Conservation (phyloP, 2,113 vertebrate species). For the Penelope pileata region DNA sequence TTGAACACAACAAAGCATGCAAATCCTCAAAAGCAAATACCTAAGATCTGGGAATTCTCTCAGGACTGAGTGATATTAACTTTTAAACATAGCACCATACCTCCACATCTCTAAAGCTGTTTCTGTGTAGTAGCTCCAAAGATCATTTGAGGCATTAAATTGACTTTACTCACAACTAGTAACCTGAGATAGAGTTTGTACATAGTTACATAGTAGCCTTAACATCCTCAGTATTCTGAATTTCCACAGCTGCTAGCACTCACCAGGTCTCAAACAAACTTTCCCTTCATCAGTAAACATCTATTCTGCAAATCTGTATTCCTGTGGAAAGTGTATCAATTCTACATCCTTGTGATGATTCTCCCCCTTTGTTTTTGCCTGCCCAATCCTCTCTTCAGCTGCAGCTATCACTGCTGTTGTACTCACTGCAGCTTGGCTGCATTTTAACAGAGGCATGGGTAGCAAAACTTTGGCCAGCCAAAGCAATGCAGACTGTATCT, state of each 20-base stretch:
- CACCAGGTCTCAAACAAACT: not conserved
- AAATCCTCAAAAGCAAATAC: not conserved
- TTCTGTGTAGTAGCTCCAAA: not conserved
- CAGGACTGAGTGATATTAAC: not conserved
- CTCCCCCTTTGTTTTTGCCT: not conserved
- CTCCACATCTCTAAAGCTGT: not conserved
- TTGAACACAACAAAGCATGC: not conserved
- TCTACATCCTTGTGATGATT: not conserved
- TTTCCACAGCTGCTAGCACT: not conserved
- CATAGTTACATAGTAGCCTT: not conserved
- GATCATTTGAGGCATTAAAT: not conserved
- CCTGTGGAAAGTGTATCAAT: not conserved
- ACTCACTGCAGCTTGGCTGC: not conserved
- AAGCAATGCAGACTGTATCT: not conserved
- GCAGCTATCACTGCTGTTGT: not conserved
- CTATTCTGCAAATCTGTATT: not conserved
- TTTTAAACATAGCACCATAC: not conserved
- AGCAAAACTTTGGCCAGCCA: not conserved
- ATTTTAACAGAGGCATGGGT: not conserved
- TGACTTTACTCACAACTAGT: not conserved
- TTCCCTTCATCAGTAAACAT: not conserved
- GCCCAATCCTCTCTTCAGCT: not conserved
- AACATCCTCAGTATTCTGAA: not conserved
- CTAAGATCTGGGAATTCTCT: not conserved
- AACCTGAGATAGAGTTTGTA: not conserved